Conservation (phyloP, 2,797 vertebrate species). For the Silurus lanzhouensis region DNA sequence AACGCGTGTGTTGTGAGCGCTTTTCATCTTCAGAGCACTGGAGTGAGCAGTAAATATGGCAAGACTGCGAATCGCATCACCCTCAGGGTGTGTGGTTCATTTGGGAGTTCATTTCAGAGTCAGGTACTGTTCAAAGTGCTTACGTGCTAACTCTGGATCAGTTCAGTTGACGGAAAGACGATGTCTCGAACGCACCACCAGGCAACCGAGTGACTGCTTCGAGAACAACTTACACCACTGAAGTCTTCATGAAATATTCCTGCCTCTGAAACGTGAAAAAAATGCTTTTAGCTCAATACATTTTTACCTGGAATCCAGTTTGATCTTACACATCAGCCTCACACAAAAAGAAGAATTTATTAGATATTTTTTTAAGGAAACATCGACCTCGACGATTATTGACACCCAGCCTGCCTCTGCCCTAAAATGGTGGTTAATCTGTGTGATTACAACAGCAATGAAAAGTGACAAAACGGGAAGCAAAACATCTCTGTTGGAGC, state of each 20-base stretch:
- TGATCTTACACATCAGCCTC: conserved; percentile 5
- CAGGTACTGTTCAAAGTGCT: conserved; percentile 12
- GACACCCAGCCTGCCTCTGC: background rate
- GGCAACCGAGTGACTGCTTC: background rate
- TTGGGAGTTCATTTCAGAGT: conserved; percentile 16
- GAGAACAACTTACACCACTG: background rate
- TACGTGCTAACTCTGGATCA: background rate
- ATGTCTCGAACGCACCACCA: background rate
- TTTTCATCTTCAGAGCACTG: conserved; percentile 12
- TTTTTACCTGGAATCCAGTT: background rate
- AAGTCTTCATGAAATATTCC: conserved; percentile 14
- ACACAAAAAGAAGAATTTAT: no score
- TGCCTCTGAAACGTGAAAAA: background rate
- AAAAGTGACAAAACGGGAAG: conserved; percentile 43
- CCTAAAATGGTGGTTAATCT: conserved; percentile 41
- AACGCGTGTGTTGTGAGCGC: background rate
- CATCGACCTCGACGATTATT: conserved; percentile 1
- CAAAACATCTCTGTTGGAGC: conserved; percentile 39
- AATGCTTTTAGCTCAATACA: background rate
- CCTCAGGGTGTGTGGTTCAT: background rate
- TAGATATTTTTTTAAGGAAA: background rate
- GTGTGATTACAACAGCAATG: conserved; percentile 38
- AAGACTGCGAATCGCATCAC: background rate
- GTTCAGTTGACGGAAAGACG: background rate
- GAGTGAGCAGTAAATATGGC: background rate